phyloP scores from a whole-genome alignment of 2,888 invertebrate genomes.

The Chrysolina oricalcia region DNA sequence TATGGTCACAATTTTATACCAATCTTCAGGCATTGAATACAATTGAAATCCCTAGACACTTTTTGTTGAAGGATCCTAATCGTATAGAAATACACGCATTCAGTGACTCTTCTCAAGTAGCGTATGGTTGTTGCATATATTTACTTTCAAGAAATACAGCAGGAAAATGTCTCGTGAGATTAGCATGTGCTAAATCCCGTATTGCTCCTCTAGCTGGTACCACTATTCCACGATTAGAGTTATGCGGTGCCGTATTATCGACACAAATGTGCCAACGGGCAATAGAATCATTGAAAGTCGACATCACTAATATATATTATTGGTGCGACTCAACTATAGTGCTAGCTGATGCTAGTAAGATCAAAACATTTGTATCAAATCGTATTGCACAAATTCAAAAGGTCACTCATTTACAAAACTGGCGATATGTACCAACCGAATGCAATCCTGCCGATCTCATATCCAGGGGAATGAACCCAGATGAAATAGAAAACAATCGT shows the following conservation, averaged over 20 bases:
- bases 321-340: constrained; percentile 28
- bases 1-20: neutral
- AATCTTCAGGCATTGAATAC: neutral
- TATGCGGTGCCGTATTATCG: neutral
- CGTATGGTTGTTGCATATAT: too few species aligned
- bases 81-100: too few species aligned
- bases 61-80: neutral
- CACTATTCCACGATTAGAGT: too few species aligned
- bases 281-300: neutral
- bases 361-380: constrained; percentile 25
- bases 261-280: neutral
- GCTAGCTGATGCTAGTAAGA: neutral
- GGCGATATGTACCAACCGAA: constrained; percentile 20
- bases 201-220: neutral
- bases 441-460: constrained; percentile 24
- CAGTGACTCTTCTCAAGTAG: too few species aligned
- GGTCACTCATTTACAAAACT: neutral
- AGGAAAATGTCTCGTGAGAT: neutral
- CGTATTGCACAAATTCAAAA: constrained; percentile 20
- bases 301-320: neutral
- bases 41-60: neutral
- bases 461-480: neutral
- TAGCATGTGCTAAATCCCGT: constrained; percentile 5
- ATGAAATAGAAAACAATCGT: neutral
- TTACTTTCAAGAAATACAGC: neutral